phyloP scores from a whole-genome alignment of 92 coral and sea anemone species.

The Virgularia gustaviana region DNA sequence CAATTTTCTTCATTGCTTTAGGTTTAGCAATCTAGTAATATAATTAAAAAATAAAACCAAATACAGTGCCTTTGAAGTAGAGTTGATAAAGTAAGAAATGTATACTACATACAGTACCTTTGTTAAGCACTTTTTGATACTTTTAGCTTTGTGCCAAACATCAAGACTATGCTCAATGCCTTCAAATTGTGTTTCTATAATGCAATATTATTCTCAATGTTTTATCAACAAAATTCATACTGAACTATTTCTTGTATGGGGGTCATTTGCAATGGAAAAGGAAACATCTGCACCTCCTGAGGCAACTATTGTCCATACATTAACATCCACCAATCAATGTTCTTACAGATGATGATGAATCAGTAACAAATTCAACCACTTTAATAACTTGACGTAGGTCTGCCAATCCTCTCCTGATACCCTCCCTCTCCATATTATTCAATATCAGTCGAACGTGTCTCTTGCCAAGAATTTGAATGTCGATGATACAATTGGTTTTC shows the following conservation, averaged over 20 bases:
- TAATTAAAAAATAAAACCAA: background rate
- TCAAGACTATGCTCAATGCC: background rate
- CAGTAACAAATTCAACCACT: background rate
- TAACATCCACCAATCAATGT: background rate
- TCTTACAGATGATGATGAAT: slow-evolving; percentile 26
- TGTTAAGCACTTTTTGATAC: no score
- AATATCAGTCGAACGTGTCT: slow-evolving; percentile 41
- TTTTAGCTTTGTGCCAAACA: background rate
- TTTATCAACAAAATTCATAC: background rate
- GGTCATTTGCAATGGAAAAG: no score
- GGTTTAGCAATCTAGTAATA: slow-evolving; percentile 7
- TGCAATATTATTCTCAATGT: background rate
- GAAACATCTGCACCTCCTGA: no score
- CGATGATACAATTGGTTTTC: slow-evolving; percentile 19
- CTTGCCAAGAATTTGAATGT: slow-evolving; percentile 30
- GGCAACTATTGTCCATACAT: no score
- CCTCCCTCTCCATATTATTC: slow-evolving; percentile 7
- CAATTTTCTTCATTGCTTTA: slow-evolving; percentile 4
- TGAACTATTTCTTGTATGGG: background rate
- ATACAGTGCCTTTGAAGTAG: no score
- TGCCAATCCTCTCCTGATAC: slow-evolving; percentile 25
- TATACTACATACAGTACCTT: no score
- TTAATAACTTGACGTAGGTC: background rate
- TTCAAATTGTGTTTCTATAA: slow-evolving; percentile 17
- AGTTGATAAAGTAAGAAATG: no score